These are phyloP conservation scores for Neopipo cinnamomea DNA, from an alignment of 2,113 vertebrate genomes.

Conservation along the genomic window DNA sequence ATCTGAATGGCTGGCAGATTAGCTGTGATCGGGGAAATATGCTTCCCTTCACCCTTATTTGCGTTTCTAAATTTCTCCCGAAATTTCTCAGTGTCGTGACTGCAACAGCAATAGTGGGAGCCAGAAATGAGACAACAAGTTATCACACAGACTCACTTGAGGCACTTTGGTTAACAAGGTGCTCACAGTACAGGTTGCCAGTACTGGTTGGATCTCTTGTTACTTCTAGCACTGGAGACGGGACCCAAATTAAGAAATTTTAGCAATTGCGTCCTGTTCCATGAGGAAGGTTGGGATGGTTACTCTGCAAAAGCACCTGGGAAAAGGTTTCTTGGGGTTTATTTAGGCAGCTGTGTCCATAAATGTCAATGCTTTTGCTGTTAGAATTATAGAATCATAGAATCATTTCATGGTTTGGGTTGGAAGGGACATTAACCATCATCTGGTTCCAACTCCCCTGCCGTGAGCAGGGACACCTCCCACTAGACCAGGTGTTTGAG, in stretches of 20 bases:
- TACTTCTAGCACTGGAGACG: neutral
- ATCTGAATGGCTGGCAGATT: conserved; percentile 55
- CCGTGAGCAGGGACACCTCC: neutral
- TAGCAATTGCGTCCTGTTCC: neutral
- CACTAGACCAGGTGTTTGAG: neutral
- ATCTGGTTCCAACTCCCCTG: neutral
- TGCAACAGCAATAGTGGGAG: conserved; percentile 44
- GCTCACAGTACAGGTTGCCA: neutral
- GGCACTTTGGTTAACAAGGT: conserved; percentile 19
- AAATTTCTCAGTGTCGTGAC: conserved; percentile 43
- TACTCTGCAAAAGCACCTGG: neutral
- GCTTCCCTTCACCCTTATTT: conserved; percentile 43
- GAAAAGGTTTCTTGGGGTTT: neutral
- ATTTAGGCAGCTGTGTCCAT: neutral
- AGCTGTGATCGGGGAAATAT: conserved; percentile 19
- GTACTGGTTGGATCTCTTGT: neutral
- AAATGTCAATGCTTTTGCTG: neutral
- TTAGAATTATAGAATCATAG: no score
- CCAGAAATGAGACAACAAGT: conserved; percentile 20
- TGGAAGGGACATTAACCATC: neutral
- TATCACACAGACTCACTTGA: conserved; percentile 9
- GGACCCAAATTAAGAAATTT: neutral
- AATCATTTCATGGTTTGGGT: neutral
- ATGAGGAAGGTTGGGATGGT: neutral
- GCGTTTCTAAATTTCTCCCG: conserved; percentile 32